Evolutionary conservation across 2,113 vertebrate species (phyloP), one percentile per base, ranked within the genome.

Genomic region (Gnathonemus echidnorhynchus): DNA sequence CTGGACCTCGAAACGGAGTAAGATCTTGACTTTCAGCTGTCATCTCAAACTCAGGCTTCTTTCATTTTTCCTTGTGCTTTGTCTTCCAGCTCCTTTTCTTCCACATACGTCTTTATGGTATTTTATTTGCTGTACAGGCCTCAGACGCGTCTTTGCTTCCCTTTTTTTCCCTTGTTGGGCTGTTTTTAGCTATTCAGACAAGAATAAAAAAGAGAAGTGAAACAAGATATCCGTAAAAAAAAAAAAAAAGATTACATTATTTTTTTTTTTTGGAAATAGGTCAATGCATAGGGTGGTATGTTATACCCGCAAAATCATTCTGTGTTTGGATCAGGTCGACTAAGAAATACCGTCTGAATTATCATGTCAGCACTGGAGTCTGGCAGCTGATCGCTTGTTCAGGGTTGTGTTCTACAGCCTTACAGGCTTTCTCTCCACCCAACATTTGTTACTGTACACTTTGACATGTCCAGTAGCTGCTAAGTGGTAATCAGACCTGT

Each of bases 1-100:
- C 94, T 53, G 96, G 96, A 96, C 96, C 95, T 89, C 94, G 95
- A 93, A 95, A 95, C 88, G 95, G 96, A 94, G 96, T 97, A 97
- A 97, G 96, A 95, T 93, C 94, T 90, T 94, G 93, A 94, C 91
- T 95, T 89, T 95, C 92, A 92, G 49, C 91, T 89, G 86, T n/a
- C 89, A 8, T 19, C 35, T 58, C 52, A 46, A 42, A 6, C 77
- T 50, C 27, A 46, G 9, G 11, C 52, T 50, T 85, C 89, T 42
- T 19, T 3, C 24, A 13, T 17, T 35, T 5, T 39, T 13, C 62
- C 77, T 48, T 39, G 45, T 62, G 80, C 77, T 6, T 10, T n/a
- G 39, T 45, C 17, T 10, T n/a, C 45, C 10, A 10, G 24, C 83
- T 13, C 10, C 9, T n/a, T 6, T n/a, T 48, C 19, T 48, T 11